phyloP scores from a whole-genome alignment of 2,797 vertebrate species.

The Phaenicophaeus curvirostris region DNA sequence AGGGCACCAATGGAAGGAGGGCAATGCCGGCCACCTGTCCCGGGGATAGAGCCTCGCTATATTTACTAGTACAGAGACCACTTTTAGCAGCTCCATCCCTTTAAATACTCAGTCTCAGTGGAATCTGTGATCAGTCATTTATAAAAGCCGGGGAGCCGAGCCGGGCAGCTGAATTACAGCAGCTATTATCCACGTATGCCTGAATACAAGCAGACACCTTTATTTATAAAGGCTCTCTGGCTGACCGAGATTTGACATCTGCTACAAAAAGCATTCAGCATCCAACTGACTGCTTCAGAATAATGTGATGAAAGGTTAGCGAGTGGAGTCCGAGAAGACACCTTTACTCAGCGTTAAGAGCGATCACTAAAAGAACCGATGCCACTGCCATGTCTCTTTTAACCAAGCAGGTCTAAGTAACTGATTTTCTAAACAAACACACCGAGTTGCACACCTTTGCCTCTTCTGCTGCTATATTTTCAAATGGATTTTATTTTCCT shows the following conservation, averaged over 20 bases:
- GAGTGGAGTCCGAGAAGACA: not conserved
- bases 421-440: not conserved
- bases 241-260: constrained; percentile 34
- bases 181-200: constrained; percentile 17
- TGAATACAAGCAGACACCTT: constrained; percentile 38
- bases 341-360: not conserved
- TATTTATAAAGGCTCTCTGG: constrained; percentile 25
- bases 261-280: constrained; percentile 27
- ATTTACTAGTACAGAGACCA: not conserved
- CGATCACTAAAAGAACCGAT: not conserved
- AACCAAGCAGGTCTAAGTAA: not conserved
- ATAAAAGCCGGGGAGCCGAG: constrained; percentile 35
- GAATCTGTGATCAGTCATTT: constrained; percentile 58
- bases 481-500: not conserved
- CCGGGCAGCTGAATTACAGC: constrained; percentile 57
- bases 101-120: constrained; percentile 49
- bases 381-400: not conserved
- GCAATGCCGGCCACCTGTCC: constrained; percentile 53
- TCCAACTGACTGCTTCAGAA: constrained; percentile 27
- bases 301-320: not conserved
- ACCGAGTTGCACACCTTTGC: not conserved
- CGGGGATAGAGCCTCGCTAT: not conserved
- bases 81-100: constrained; percentile 57
- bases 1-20: not conserved
- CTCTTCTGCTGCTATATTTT: not conserved